Conservation (phyloP, 2,888 invertebrate species). For the Quadroppia sp. region DNA sequence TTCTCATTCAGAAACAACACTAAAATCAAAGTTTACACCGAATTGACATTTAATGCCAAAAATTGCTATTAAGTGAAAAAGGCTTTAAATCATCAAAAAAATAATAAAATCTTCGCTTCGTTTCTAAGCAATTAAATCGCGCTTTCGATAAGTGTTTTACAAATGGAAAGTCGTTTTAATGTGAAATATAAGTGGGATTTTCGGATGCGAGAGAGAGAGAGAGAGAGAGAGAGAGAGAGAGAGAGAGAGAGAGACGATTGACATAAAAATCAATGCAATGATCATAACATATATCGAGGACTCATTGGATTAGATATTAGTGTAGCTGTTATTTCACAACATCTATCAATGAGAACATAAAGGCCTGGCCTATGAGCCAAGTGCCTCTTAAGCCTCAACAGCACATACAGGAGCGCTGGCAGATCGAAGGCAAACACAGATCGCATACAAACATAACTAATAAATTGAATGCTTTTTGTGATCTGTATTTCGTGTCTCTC, state of each 20-base stretch:
- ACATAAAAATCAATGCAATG: not conserved
- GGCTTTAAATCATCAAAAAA: not conserved
- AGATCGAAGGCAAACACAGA: not conserved
- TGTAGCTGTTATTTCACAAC: conserved; percentile 39
- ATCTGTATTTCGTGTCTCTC: no score
- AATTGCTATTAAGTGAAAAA: no score
- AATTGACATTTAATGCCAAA: no score
- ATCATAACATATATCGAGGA: conserved; percentile 8
- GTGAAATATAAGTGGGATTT: conserved; percentile 14
- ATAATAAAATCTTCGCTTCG: not conserved
- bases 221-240: not conserved
- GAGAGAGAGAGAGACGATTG: not conserved
- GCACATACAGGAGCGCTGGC: not conserved
- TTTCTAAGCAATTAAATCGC: conserved; percentile 32
- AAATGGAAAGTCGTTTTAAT: conserved; percentile 15
- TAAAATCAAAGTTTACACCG: no score
- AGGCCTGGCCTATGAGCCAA: conserved; percentile 8
- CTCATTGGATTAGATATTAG: conserved; percentile 4
- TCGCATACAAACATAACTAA: not conserved
- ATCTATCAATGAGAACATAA: conserved; percentile 45
- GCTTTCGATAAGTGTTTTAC: conserved; percentile 32
- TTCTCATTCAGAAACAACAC: no score
- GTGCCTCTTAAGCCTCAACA: conserved; percentile 38
- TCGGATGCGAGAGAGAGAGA: not conserved
- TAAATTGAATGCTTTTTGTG: not conserved